A percentile compares a stretch with the other conserved stretches of the same genome.
These are phyloP conservation scores for Brachynemurus nebulosus DNA, from an alignment of 2,888 invertebrate genomes.

Conservation along the genomic window DNA sequence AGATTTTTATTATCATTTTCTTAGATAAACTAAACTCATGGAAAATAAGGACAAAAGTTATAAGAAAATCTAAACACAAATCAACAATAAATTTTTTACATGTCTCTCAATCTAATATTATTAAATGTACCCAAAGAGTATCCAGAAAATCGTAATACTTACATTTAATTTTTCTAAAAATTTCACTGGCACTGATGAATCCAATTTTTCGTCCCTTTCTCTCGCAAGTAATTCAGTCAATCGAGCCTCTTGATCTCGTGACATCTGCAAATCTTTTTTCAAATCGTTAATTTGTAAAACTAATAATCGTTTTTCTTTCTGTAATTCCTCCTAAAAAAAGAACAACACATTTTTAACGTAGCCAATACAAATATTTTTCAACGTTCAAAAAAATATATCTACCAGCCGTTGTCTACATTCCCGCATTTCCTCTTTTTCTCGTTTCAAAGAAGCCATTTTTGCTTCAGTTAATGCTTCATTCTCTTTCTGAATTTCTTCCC, in stretches of 20 bases:
- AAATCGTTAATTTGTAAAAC: conserved; percentile 32
- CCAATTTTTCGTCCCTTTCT: conserved; percentile 15
- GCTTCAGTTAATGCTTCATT: background rate
- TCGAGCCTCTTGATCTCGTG: conserved; percentile 28
- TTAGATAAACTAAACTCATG: no score
- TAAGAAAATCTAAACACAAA: no score
- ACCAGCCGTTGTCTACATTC: no score
- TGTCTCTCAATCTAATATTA: no score
- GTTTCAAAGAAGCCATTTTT: background rate
- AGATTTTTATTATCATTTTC: no score
- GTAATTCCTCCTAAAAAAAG: conserved; percentile 33
- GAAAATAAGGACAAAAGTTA: no score
- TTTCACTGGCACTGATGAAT: conserved; percentile 22
- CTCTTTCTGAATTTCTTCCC: conserved; percentile 1
- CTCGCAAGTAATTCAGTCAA: conserved; percentile 23
- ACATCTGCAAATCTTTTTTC: conserved; percentile 27
- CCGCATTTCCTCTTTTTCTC: background rate
- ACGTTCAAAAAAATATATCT: background rate
- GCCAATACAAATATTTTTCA: background rate
- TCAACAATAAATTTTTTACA: no score
- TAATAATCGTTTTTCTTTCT: conserved; percentile 32
- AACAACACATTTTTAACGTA: no score
- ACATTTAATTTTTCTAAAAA: conserved; percentile 30
- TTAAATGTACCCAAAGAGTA: no score
- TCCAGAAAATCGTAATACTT: conserved; percentile 10